These are phyloP conservation scores for Steatocranus sp. DNA, from an alignment of 2,797 vertebrate genomes.

Conservation along the genomic window DNA sequence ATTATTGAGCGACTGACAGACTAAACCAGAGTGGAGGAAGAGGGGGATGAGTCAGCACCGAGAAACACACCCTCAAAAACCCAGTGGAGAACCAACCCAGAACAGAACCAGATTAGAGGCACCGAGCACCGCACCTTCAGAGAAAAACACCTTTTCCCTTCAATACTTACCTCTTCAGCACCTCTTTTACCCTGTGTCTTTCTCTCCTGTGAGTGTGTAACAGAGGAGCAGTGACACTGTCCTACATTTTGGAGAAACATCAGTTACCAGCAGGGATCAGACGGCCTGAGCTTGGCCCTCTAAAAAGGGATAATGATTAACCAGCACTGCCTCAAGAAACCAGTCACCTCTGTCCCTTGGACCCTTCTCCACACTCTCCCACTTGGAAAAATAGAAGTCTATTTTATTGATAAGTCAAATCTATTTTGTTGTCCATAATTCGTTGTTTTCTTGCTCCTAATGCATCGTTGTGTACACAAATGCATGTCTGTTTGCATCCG, in stretches of 20 bases:
- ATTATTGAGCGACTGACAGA: slow-evolving; percentile 41
- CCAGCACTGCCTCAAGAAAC: background rate
- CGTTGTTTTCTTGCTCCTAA: background rate
- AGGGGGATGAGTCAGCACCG: slow-evolving; percentile 55
- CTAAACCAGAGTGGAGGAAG: slow-evolving; percentile 11
- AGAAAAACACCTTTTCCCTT: slow-evolving; percentile 7
- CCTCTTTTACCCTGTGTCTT: slow-evolving; percentile 6
- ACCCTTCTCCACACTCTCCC: background rate
- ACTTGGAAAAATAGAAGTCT: slow-evolving; percentile 5
- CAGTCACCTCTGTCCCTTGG: background rate
- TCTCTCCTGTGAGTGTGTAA: slow-evolving; percentile 9
- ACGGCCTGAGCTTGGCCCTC: background rate
- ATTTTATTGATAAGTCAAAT: slow-evolving; percentile 26
- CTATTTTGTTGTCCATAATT: background rate
- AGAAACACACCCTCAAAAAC: slow-evolving; percentile 37
- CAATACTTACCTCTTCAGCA: background rate
- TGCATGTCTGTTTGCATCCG: background rate
- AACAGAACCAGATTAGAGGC: slow-evolving; percentile 35
- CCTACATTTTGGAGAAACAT: background rate
- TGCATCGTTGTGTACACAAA: slow-evolving; percentile 13
- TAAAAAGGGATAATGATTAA: background rate
- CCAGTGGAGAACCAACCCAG: slow-evolving; percentile 18
- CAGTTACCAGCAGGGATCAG: background rate
- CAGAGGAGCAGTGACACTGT: background rate
- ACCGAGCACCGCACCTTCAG: slow-evolving; percentile 30